Evolutionary conservation across 92 coral and sea anemone genomes (phyloP), one percentile per base, ranked within the genome.

Genomic region (Umimayanthus kanabou): DNA sequence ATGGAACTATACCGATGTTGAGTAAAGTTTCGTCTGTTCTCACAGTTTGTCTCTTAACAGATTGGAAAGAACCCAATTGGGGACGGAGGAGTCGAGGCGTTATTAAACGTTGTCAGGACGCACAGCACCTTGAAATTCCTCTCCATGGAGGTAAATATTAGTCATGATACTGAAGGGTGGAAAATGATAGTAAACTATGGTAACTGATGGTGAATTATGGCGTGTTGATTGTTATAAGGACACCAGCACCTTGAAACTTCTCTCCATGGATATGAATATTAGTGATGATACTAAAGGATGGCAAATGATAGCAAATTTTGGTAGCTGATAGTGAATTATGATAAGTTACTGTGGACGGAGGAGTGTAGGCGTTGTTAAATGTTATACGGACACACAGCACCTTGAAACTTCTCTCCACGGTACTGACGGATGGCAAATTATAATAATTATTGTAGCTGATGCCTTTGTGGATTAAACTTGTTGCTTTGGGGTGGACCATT

Each of bases 41-140:
- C 58, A 53, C 58, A 53, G 58, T 53, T 53, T 53, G 1, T 42
- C 53, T 85, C 81, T 23, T 23, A 23, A 40, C 89, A 97, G 99
- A 90, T 97, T 65, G 99, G 99, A n/a, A 93, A 92, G 84, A 97
- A 97, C 82, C 99, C 99, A 3, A 91, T 97, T 16, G 97, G 99
- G 22, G 99, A 97, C 79, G 99, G 92, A 81, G 99, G 99, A 39
- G 99, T 97, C 7, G 99, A 91, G 79, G 93, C 97, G 10, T 88
- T 97, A 53, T 89, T 97, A 72, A 93, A 90, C 73, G 94, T 96
- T 22, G 80, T 97, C 84, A 95, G 87, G 89, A 88, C 90, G 9
- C 94, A 97, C 88, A 91, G 84, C 69, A 89, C 90, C 45, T 90
- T 97, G 79, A 95, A 91, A 80, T 90, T 92, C 77, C 92, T 95